phyloP scores from a whole-genome alignment of 2,797 vertebrate genomes.

The Rallus crepitans region DNA sequence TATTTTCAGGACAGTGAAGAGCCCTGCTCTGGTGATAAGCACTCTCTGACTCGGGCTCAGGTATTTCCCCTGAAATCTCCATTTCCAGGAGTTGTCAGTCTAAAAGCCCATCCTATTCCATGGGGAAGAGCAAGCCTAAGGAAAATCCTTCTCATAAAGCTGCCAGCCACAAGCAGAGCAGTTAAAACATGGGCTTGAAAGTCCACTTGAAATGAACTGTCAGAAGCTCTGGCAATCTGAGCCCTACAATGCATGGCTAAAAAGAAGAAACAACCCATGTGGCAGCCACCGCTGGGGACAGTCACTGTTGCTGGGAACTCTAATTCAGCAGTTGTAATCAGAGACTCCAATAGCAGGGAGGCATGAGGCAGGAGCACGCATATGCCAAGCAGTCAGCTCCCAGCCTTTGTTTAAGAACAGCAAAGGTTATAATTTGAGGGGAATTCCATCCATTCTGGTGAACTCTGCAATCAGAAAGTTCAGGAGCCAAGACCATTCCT shows the following conservation, averaged over 20 bases:
- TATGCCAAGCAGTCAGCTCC: background rate
- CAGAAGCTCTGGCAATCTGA: background rate
- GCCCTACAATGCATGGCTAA: background rate
- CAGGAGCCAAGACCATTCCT: background rate
- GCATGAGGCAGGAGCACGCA: background rate
- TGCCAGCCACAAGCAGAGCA: background rate
- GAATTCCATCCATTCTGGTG: constrained; percentile 21
- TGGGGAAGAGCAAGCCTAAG: background rate
- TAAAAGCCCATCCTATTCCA: background rate
- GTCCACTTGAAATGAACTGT: background rate
- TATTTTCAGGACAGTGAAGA: constrained; percentile 55
- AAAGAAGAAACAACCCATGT: background rate
- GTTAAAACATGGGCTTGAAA: background rate
- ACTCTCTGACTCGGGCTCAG: background rate
- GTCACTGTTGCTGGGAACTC: background rate
- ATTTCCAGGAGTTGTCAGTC: background rate
- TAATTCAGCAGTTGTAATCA: background rate
- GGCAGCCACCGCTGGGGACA: background rate
- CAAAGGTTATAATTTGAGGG: background rate
- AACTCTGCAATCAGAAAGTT: background rate
- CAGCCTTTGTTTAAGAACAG: background rate
- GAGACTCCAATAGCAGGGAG: background rate
- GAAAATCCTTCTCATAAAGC: background rate
- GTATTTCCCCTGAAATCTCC: constrained; percentile 20
- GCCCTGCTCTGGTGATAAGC: constrained; percentile 1